These are phyloP conservation scores for Linnaemya vulpina DNA, from an alignment of 2,888 invertebrate genomes.

Conservation along the genomic window DNA sequence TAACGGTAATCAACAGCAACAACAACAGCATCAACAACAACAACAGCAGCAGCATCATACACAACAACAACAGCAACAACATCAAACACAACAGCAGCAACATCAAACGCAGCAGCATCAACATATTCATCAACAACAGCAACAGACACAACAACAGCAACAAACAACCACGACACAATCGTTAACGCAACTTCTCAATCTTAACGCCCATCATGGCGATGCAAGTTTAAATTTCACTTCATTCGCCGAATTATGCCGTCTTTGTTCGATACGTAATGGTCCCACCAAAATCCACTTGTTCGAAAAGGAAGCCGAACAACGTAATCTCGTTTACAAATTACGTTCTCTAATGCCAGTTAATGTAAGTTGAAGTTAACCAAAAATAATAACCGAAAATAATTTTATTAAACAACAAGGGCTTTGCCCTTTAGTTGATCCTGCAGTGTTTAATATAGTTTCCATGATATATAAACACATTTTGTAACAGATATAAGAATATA, in stretches of 20 bases:
- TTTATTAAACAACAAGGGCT: too few relatives aligned
- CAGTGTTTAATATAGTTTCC: too few relatives aligned
- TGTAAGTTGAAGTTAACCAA: constrained; percentile 83
- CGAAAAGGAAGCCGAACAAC: constrained; percentile 88
- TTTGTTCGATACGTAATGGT: constrained; percentile 88
- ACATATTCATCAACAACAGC: constrained; percentile 69
- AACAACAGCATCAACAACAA: constrained; percentile 67
- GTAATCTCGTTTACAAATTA: constrained; percentile 88
- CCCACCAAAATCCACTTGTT: constrained; percentile 88
- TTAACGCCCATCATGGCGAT: constrained; percentile 76
- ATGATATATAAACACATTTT: too few relatives aligned
- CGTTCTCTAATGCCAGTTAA: constrained; percentile 87
- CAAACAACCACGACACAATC: constrained; percentile 76
- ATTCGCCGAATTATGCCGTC: constrained; percentile 88
- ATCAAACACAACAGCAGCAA: constrained; percentile 74
- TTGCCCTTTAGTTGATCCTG: too few relatives aligned
- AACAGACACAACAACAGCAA: constrained; percentile 80
- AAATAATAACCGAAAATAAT: neutral
- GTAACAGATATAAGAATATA: too few relatives aligned
- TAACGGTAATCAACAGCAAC: constrained; percentile 75
- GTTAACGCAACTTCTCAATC: constrained; percentile 77
- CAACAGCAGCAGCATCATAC: constrained; percentile 76
- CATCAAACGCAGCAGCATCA: constrained; percentile 72
- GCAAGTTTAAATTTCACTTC: constrained; percentile 87
- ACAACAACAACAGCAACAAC: constrained; percentile 77